Base-by-base conservation (phyloP, 2,888 invertebrate genomes). In the Eurytoma adleriae region DNA sequence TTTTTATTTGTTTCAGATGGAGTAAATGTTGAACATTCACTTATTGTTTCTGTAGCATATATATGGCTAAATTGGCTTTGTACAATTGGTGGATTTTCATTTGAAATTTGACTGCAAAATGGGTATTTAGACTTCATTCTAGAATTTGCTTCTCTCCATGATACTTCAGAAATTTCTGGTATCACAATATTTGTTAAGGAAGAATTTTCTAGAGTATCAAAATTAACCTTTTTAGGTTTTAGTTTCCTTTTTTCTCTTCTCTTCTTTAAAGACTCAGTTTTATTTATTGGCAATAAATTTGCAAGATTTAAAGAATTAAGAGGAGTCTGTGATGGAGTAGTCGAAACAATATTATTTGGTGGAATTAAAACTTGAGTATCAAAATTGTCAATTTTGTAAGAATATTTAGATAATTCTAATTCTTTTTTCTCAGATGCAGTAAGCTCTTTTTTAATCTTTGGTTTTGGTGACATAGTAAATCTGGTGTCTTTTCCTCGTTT, bases 371-470 rank as follows among this genome's bases (percentile, higher is more conserved):
- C 13, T 12, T 80, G 16, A 62, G 16, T 50, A 40, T 30, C 69
- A 52, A 67, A 27, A 1, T 52, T 52, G 14, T 2, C 13, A 62
- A 68, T 72, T 1, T 5, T 27, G 40, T 70, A 64, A 24, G 69
- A 64, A 13, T n/a, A 66, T 12, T 30, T 24, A 0, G 30, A 10
- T n/a, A 52, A 56, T n/a, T 50, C 66, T 40, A 66, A 16, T 64
- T 70, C 69, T n/a, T 18, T 14, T 67, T 61, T 48, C 20, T 71
- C 78, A 40, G 16, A 24, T 78, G 61, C 71, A 0, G 68, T 78
- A 50, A 12, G 2, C n/a, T 75, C 62, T 27, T 64, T 71, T 18
- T 75, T 71, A 16, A 50, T 14, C 54, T 16, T 78, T 57, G 56
- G 54, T 40, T 48, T 70, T 27, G 27, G 71, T 16, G 52, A 52